Conservation (phyloP, 2,888 invertebrate genomes). For the Apocheima hispidaria region DNA sequence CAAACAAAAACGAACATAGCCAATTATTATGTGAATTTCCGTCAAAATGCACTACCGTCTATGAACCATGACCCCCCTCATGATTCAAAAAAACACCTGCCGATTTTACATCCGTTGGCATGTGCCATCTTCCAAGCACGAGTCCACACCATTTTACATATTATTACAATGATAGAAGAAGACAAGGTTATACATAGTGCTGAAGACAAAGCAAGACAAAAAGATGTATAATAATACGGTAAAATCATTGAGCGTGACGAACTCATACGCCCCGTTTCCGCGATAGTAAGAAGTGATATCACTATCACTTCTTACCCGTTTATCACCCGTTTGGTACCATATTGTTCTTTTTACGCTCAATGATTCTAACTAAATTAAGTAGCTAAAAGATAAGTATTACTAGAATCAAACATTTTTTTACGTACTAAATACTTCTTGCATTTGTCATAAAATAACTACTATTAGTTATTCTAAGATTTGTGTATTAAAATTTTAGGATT, state of each 20-base stretch:
- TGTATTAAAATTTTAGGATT: too few relatives aligned
- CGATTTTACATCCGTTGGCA: conserved; percentile 38
- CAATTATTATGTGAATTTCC: conserved; percentile 33
- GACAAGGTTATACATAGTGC: conserved; percentile 8
- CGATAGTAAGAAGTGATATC: conserved; percentile 60
- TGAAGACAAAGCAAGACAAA: conserved; percentile 42
- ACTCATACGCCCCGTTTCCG: conserved; percentile 68
- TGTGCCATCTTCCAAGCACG: conserved; percentile 45
- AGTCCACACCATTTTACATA: conserved; percentile 36
- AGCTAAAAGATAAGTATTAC: background rate
- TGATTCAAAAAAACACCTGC: conserved; percentile 39
- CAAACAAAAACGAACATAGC: background rate
- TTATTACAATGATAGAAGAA: conserved; percentile 23
- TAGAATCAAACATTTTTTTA: too few relatives aligned
- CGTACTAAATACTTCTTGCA: too few relatives aligned
- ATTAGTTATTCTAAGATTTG: too few relatives aligned
- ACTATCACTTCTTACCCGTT: too few relatives aligned
- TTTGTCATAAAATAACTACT: too few relatives aligned
- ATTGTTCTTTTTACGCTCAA: conserved; percentile 54
- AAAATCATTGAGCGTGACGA: conserved; percentile 64
- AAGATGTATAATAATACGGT: conserved; percentile 52
- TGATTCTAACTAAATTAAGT: conserved; percentile 21
- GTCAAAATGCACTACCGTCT: conserved; percentile 22
- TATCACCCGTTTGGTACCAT: conserved; percentile 52
- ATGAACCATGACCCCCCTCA: conserved; percentile 45